These are phyloP conservation scores for Phortica variegata DNA, from an alignment of 1,140 invertebrate genomes.

Conservation along the genomic window DNA sequence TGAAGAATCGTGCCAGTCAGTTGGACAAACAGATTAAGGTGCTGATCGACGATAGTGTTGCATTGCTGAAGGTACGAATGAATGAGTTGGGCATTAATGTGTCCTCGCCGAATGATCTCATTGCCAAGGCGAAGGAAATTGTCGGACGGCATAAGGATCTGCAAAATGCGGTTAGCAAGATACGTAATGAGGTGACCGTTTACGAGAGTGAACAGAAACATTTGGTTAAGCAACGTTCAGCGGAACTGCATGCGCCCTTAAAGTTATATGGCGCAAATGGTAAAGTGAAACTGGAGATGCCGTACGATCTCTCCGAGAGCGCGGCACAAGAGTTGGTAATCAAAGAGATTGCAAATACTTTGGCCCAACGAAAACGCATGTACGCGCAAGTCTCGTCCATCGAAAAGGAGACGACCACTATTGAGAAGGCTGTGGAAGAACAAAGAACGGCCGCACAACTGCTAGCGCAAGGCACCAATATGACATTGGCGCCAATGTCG, in stretches of 20 bases:
- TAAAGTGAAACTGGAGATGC: slow-evolving; percentile 39
- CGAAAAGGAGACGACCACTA: slow-evolving; percentile 71
- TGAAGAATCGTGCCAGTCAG: slow-evolving; percentile 77
- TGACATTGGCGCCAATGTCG: slow-evolving; percentile 36
- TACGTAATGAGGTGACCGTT: slow-evolving; percentile 75
- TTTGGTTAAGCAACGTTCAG: slow-evolving; percentile 65
- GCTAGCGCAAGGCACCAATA: slow-evolving; percentile 51
- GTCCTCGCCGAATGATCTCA: slow-evolving; percentile 78
- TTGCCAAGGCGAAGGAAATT: slow-evolving; percentile 90
- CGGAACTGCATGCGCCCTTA: slow-evolving; percentile 62
- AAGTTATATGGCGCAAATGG: slow-evolving; percentile 22
- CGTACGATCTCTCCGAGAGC: slow-evolving; percentile 61
- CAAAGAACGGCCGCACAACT: slow-evolving; percentile 61
- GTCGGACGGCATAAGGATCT: slow-evolving; percentile 87
- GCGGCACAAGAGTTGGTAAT: slow-evolving; percentile 76
- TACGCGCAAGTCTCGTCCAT: slow-evolving; percentile 74
- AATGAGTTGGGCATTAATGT: slow-evolving; percentile 86
- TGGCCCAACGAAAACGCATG: slow-evolving; percentile 77
- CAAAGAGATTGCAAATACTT: slow-evolving; percentile 80
- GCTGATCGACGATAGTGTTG: slow-evolving; percentile 89
- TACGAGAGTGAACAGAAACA: slow-evolving; percentile 70
- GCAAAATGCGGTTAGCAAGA: slow-evolving; percentile 78
- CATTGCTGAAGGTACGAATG: slow-evolving; percentile 84
- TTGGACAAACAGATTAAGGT: slow-evolving; percentile 89
- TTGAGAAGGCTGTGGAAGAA: slow-evolving; percentile 72